These are phyloP conservation scores for Nephrocerus scutellatus DNA, from an alignment of 2,888 invertebrate species.

Conservation along the genomic window DNA sequence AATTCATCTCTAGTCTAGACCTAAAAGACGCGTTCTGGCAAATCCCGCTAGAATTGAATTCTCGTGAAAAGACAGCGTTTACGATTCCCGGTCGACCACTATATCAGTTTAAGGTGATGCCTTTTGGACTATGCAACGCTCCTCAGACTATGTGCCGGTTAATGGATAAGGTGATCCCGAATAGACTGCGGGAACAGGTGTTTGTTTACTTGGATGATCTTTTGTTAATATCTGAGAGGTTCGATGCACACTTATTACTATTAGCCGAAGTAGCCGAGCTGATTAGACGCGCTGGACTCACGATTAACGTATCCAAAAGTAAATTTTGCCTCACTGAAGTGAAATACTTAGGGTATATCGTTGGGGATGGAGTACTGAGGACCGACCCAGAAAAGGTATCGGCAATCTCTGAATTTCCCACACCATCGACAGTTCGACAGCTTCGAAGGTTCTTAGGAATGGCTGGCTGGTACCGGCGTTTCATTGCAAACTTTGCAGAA, in stretches of 20 bases:
- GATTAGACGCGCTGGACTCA: conserved; percentile 3
- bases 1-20: conserved; percentile 16
- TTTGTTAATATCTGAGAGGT: conserved; percentile 12
- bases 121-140: conserved; percentile 8
- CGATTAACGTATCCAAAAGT: conserved; percentile 12
- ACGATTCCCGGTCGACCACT: conserved; percentile 9
- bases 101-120: conserved; percentile 11
- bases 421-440: conserved; percentile 11
- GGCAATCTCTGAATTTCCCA: conserved; percentile 13
- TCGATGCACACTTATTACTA: conserved; percentile 6
- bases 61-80: conserved; percentile 11
- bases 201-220: conserved; percentile 18
- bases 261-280: neutral
- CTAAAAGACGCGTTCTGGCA: conserved; percentile 15
- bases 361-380: conserved; percentile 12
- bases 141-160: conserved; percentile 8
- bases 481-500: conserved; percentile 16
- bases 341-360: conserved; percentile 14
- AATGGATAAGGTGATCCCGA: conserved; percentile 10
- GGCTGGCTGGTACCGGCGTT: conserved; percentile 21
- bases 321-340: conserved; percentile 16
- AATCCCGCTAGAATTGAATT: conserved; percentile 9
- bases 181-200: conserved; percentile 1
- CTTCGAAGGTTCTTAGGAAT: conserved; percentile 20
- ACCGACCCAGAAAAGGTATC: conserved; percentile 15